Percentiles rank a stretch among this genome's conserved stretches.
These are phyloP conservation scores for Cololabis saira DNA, from an alignment of 2,113 vertebrate species.

Conservation along the genomic window DNA sequence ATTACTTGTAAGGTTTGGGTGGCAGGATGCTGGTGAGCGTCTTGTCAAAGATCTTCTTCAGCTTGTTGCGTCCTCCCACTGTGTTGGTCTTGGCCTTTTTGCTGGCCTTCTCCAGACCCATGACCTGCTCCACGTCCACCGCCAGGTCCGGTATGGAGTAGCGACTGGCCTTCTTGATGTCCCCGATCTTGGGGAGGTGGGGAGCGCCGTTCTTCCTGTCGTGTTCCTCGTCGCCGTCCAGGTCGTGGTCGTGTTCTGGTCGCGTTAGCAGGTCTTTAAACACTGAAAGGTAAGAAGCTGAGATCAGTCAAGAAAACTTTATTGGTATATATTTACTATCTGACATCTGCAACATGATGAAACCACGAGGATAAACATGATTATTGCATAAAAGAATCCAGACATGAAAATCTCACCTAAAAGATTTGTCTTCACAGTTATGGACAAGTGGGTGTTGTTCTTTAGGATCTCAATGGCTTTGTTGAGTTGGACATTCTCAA, in stretches of 20 bases:
- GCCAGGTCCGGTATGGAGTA: constrained; percentile 98
- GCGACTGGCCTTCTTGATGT: constrained; percentile 96
- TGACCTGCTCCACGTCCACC: constrained; percentile 96
- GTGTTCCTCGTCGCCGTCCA: constrained; percentile 86
- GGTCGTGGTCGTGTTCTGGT: constrained; percentile 86
- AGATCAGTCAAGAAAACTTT: no score
- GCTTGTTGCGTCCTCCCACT: constrained; percentile 95
- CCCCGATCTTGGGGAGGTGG: constrained; percentile 97
- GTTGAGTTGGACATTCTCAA: constrained; percentile 96
- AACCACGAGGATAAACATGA: not conserved
- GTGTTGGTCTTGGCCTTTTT: constrained; percentile 96
- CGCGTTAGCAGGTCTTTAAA: constrained; percentile 96
- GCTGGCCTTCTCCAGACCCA: constrained; percentile 95
- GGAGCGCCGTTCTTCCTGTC: constrained; percentile 95
- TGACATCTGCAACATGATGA: not conserved
- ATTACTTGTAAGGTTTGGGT: constrained; percentile 98
- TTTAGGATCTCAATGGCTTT: constrained; percentile 99
- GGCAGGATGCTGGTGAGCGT: constrained; percentile 98
- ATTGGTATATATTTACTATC: no score
- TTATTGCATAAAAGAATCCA: not conserved
- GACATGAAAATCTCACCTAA: constrained; percentile 84
- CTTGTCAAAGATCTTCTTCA: constrained; percentile 99
- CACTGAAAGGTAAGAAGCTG: constrained; percentile 74
- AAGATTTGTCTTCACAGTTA: constrained; percentile 99
- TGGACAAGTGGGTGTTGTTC: constrained; percentile 98